phyloP scores from a whole-genome alignment of 2,113 vertebrate species.

The Poicephalus gulielmi region DNA sequence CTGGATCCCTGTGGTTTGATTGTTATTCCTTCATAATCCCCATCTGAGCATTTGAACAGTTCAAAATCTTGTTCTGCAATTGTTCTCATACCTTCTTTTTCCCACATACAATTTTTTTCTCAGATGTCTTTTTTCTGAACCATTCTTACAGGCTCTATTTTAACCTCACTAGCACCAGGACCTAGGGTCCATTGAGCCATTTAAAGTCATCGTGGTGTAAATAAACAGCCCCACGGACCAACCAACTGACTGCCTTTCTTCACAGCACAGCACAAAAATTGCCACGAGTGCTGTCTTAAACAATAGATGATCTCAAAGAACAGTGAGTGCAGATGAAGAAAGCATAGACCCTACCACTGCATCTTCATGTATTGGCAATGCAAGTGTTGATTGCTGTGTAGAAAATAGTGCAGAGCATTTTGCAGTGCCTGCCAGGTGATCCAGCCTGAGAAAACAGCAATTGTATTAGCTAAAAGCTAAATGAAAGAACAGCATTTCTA shows the following conservation, averaged over 20 bases:
- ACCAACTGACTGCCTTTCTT: too few species aligned
- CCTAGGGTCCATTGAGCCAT: not conserved
- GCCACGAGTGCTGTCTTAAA: not conserved
- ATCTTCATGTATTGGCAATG: rapidly evolving
- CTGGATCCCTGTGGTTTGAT: not conserved
- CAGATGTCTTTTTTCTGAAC: not conserved
- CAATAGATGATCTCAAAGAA: not conserved
- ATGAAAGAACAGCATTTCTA: not conserved
- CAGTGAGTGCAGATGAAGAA: not conserved
- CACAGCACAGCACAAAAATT: not conserved
- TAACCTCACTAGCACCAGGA: not conserved
- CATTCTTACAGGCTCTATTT: not conserved
- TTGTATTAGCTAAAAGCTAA: not conserved
- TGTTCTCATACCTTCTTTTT: not conserved
- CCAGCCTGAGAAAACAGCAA: not conserved
- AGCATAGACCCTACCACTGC: not conserved
- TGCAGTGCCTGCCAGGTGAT: not conserved
- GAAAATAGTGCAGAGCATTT: not conserved
- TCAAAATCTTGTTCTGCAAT: not conserved
- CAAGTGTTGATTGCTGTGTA: rapidly evolving
- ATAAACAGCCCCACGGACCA: not conserved
- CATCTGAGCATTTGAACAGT: not conserved
- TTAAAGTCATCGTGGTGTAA: not conserved
- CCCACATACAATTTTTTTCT: not conserved
- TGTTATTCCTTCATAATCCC: not conserved